Evolutionary conservation across 2,797 vertebrate genomes (phyloP), one percentile per base, ranked within the genome.

Genomic region (Microcaecilia unicolor): DNA sequence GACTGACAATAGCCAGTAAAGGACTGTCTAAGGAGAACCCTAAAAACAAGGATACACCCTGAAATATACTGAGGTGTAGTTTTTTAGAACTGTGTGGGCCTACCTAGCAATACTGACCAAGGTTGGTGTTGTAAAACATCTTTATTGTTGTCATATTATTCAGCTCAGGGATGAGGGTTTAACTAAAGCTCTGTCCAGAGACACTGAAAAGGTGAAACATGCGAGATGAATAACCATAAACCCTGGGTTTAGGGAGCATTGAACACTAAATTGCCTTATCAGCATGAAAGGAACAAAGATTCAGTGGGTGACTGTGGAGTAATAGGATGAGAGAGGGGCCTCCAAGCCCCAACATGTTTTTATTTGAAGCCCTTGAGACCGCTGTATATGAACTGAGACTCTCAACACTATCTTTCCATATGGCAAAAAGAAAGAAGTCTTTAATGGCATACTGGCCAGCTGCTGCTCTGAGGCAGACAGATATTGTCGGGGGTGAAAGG

Each of bases 141-240:
- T n/a, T n/a, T n/a, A n/a, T n/a, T n/a, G n/a, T n/a, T n/a, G n/a
- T n/a, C n/a, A n/a, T n/a, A 7, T 55, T 34, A 16, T 40, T 31
- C 22, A 6, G 12, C 19, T 34, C 9, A 15, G 18, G 22, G n/a
- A 28, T 28, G n/a, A n/a, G n/a, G n/a, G n/a, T 12, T 8, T 1
- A 48, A 22, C 36, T 43, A 46, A 55, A 37, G 25, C n/a, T n/a
- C 9, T 23, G 4, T n/a, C 20, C 27, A 9, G 21, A 13, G 10
- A 6, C 8, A 34, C 17, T 35, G 14, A 45, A 35, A 37, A 18
- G 14, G 20, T 35, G 15, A 7, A 55, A 34, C 3, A 28, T 15
- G 10, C 20, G 15, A 4, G 25, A 34, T 27, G 50, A 28, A 17
- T 7, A 42, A 29, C 18, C 10, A 8, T 26, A 23, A 39, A 30